Evolutionary conservation across 2,797 vertebrate genomes (phyloP).

Genomic region (Cuculus canorus): DNA sequence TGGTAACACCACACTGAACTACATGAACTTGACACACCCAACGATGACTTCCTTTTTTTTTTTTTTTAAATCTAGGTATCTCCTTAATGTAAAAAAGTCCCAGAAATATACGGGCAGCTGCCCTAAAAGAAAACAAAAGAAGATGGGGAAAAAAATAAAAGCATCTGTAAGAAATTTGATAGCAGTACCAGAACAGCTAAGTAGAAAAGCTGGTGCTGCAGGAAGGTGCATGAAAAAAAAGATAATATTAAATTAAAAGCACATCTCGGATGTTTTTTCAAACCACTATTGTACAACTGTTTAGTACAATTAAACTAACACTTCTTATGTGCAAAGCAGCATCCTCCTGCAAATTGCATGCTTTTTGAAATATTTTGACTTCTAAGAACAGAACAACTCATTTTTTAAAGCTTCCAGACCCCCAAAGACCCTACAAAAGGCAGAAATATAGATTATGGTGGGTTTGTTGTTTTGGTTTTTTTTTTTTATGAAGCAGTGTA

Average conservation of each 20-base stretch:
- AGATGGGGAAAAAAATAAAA: not conserved
- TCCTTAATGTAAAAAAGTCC: not conserved
- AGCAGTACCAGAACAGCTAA: not conserved
- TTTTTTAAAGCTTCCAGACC: not conserved
- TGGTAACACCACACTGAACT: conserved; percentile 3
- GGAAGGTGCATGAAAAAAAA: not conserved
- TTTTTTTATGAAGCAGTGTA: not conserved
- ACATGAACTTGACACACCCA: not conserved
- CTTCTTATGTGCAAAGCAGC: not conserved
- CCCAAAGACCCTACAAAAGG: not conserved
- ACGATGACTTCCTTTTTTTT: not conserved
- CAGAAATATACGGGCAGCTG: not conserved
- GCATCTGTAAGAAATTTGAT: not conserved
- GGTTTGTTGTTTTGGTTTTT: no score
- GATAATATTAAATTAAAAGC: not conserved
- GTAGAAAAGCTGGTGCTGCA: not conserved
- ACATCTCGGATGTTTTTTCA: not conserved
- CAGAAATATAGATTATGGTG: not conserved
- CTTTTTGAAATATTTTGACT: not conserved
- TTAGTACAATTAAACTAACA: not conserved
- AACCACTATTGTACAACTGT: not conserved
- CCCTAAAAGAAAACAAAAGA: not conserved
- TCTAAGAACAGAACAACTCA: not conserved
- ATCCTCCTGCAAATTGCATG: not conserved
- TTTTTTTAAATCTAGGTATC: not conserved